Evolutionary conservation across 53 echinoderm and acorn worm genomes (phyloP).

Genomic region (Antedon mediterranea): DNA sequence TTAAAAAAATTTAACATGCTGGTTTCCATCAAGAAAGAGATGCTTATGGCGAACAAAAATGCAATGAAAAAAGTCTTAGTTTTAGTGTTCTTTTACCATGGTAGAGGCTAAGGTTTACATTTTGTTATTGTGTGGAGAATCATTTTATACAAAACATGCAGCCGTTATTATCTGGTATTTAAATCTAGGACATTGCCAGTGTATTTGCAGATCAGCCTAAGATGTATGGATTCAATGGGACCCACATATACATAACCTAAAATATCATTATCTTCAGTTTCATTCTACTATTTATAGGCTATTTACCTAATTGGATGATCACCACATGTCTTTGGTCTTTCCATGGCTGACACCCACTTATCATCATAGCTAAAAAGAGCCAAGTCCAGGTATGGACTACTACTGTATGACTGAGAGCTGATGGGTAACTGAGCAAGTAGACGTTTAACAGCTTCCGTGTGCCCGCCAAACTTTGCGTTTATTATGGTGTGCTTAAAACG

Average conservation of each 20-base stretch:
- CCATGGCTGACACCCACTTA: conserved; percentile 98
- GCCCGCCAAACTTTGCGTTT: conserved; percentile 92
- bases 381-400: conserved; percentile 91
- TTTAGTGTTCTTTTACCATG: too few relatives aligned
- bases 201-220: too few relatives aligned
- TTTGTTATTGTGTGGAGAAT: too few relatives aligned
- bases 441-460: conserved; percentile 89
- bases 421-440: conserved; percentile 90
- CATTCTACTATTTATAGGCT: not conserved
- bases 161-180: too few relatives aligned
- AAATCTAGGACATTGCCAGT: too few relatives aligned
- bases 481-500: conserved; percentile 96
- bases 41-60: not conserved
- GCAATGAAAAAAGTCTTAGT: not conserved
- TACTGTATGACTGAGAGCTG: conserved; percentile 97
- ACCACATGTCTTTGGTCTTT: conserved; percentile 93
- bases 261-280: not conserved
- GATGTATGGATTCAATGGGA: too few relatives aligned
- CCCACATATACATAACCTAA: too few relatives aligned
- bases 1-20: too few relatives aligned
- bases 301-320: conserved; percentile 89
- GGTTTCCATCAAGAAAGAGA: not conserved
- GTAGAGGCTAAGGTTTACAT: too few relatives aligned
- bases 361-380: conserved; percentile 98
- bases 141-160: too few relatives aligned